phyloP scores from a whole-genome alignment of 2,888 invertebrate genomes.

The Acleris literana region DNA sequence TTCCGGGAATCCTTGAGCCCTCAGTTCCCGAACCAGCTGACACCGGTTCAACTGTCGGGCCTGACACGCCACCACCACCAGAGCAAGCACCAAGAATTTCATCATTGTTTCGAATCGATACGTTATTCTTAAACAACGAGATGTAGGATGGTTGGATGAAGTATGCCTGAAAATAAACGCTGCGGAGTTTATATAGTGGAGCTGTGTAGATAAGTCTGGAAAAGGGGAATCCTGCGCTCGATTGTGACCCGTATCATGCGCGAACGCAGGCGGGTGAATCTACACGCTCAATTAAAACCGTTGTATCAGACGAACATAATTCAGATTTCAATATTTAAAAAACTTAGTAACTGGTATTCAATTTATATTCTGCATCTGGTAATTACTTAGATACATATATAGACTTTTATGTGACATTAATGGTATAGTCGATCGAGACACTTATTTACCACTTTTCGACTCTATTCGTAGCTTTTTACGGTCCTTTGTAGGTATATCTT shows the following conservation, averaged over 20 bases:
- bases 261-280: conserved; percentile 4
- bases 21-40: conserved; percentile 41
- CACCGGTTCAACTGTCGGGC: conserved; percentile 39
- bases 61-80: conserved; percentile 21
- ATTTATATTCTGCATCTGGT: no score
- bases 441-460: no score
- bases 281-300: neutral
- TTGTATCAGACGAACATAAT: no score
- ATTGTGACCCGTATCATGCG: conserved; percentile 19
- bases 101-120: conserved; percentile 14
- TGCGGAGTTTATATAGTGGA: conserved; percentile 19
- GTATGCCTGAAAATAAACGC: conserved; percentile 9
- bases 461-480: no score
- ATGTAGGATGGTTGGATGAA: no score
- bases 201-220: conserved; percentile 8
- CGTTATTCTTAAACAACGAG: neutral
- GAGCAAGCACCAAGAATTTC: conserved; percentile 21
- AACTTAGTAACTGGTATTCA: no score
- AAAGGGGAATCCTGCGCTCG: conserved; percentile 28
- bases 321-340: no score
- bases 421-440: no score
- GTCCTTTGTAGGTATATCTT: no score
- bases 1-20: conserved; percentile 41
- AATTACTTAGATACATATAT: no score
- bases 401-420: no score